Evolutionary conservation across 1,140 invertebrate species (phyloP).

Genomic region (Scaptomyza pallida): DNA sequence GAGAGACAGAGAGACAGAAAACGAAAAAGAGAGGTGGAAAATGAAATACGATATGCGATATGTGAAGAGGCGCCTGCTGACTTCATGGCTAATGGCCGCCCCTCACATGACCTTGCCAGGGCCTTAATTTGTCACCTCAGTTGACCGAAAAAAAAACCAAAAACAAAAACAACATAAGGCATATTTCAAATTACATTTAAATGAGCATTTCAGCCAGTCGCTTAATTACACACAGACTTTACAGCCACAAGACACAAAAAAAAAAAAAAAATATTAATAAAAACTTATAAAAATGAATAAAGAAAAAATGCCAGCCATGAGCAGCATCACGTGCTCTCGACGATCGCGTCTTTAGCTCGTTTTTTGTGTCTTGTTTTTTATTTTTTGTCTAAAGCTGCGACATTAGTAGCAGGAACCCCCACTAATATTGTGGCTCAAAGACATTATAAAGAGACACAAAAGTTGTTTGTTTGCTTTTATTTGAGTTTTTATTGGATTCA

Average conservation of each 20-base stretch:
- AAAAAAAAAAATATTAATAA: conserved; percentile 13
- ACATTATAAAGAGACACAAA: conserved; percentile 31
- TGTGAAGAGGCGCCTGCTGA: conserved; percentile 15
- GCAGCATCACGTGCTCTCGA: conserved; percentile 66
- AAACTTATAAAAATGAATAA: conserved; percentile 30
- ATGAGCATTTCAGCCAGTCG: conserved; percentile 62
- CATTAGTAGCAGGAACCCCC: conserved; percentile 45
- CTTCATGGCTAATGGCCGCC: conserved; percentile 78
- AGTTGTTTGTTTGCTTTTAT: conserved; percentile 64
- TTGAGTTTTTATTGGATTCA: conserved; percentile 46
- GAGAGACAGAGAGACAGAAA: neutral
- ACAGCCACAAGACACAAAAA: conserved; percentile 9
- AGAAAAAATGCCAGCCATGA: conserved; percentile 36
- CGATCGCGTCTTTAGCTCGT: conserved; percentile 41
- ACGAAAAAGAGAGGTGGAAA: conserved; percentile 13
- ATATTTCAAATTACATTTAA: conserved; percentile 75
- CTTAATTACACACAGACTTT: conserved; percentile 57
- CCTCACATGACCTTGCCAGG: conserved; percentile 75
- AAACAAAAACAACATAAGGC: conserved; percentile 25
- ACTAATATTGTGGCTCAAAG: conserved; percentile 13
- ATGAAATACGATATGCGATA: conserved; percentile 52
- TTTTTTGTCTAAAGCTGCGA: conserved; percentile 16
- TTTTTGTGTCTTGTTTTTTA: conserved; percentile 17
- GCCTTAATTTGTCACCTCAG: conserved; percentile 76
- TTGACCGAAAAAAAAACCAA: conserved; percentile 53